Evolutionary conservation across 2,888 invertebrate genomes (phyloP), one percentile per base, ranked within the genome.

Genomic region (Corythucha ciliata): DNA sequence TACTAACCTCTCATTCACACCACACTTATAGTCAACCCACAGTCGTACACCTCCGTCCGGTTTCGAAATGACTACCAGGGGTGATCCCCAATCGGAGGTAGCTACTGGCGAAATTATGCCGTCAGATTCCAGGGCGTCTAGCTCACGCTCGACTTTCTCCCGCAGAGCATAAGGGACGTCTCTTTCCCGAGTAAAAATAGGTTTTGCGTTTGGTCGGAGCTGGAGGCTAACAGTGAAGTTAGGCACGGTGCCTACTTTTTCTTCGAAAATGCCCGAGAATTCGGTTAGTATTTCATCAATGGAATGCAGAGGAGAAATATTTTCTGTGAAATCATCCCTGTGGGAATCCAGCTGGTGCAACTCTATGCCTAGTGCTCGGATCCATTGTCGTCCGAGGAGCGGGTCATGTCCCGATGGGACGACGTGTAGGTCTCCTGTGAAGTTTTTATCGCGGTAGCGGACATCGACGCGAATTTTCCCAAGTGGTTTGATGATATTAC

Each of bases 371-470:
- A 48, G 24, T 16, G 5, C 37, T 24, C n/a, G 22, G 6, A 40
- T 48, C 48, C 39, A 48, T 16, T 48, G 40, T 18, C 40, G 48
- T 25, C 40, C 48, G 6, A 48, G 40, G 12, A 39, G 24, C 4
- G 48, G 16, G 12, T 39, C 25, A 29, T 48, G 40, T 3, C 48
- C 48, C 4, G 48, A 4, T 16, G 40, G 26, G 2, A 39, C 48
- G 10, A 48, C 14, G 48, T 40, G 16, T 14, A 48, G 14, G 39
- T 48, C 48, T 4, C 40, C 40, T 8, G 2, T 5, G 18, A 40
- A 27, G 7, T 22, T 5, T 22, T 40, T 48, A 12, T 26, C 27
- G 21, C 40, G 4, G 39, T 48, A 48, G 6, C 12, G 4, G 2
- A 40, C n/a, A 5, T 25, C 26, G 25, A 51, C 18, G 22, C 34